These are phyloP conservation scores for Dorcus hopei DNA, from an alignment of 2,888 invertebrate species.

Conservation along the genomic window DNA sequence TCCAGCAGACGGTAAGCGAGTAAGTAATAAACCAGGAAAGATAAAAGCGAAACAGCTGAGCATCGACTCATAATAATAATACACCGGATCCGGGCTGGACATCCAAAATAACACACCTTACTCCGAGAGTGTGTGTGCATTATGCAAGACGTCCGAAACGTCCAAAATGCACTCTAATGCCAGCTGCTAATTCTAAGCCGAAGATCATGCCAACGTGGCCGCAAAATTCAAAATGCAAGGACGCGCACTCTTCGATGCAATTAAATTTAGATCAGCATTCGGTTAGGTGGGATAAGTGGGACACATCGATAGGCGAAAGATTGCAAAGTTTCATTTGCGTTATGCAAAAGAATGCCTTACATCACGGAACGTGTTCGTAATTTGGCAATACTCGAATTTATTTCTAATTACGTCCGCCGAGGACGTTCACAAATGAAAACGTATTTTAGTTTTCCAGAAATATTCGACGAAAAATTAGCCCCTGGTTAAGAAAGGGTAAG, in stretches of 20 bases:
- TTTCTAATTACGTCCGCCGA: too few relatives aligned
- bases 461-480: too few relatives aligned
- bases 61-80: conserved; percentile 25
- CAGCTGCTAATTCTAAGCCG: conserved; percentile 12
- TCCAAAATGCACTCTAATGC: conserved; percentile 28
- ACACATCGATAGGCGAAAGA: conserved; percentile 6
- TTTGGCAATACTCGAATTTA: too few relatives aligned
- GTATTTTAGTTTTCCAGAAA: too few relatives aligned
- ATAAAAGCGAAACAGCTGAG: conserved; percentile 27
- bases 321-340: not conserved
- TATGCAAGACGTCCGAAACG: conserved; percentile 28
- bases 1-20: not conserved
- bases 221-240: conserved; percentile 20
- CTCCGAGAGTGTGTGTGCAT: conserved; percentile 23
- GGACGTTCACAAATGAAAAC: too few relatives aligned
- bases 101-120: conserved; percentile 29
- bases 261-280: conserved; percentile 37
- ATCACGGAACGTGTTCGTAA: too few relatives aligned
- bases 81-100: conserved; percentile 28
- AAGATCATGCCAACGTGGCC: conserved; percentile 14
- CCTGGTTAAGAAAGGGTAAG: too few relatives aligned
- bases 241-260: conserved; percentile 19
- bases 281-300: conserved; percentile 26
- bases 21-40: conserved; percentile 14
- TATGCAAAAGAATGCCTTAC: too few relatives aligned